These are phyloP conservation scores for Myrmecophaga tridactyla DNA, from an alignment of 2,113 vertebrate species.

Conservation along the genomic window DNA sequence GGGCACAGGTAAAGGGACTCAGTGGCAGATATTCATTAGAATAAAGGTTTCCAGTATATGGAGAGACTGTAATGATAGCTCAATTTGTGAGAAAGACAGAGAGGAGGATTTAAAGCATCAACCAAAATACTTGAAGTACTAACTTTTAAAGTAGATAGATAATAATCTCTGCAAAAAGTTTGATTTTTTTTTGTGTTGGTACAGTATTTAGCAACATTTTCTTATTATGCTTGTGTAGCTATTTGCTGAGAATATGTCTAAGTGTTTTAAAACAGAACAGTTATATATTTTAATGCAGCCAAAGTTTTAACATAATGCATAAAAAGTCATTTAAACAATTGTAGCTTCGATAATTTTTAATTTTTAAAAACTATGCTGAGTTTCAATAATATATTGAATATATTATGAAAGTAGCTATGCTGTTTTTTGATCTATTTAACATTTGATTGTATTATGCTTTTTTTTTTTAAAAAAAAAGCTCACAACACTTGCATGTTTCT, in stretches of 20 bases:
- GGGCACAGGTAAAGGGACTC: background rate
- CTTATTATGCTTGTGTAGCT: background rate
- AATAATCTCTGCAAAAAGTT: background rate
- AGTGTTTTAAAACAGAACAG: conserved; percentile 31
- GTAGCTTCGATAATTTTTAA: conserved; percentile 2
- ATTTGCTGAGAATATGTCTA: conserved; percentile 21
- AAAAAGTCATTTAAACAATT: conserved; percentile 43
- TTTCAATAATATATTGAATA: conserved; percentile 47
- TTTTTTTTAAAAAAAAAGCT: background rate
- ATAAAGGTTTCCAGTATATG: background rate
- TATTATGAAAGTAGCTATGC: conserved; percentile 3
- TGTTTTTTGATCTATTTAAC: conserved; percentile 29
- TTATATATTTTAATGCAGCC: conserved; percentile 21
- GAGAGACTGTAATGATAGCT: background rate
- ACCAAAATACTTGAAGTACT: background rate
- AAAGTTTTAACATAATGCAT: conserved; percentile 47
- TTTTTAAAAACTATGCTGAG: conserved; percentile 40
- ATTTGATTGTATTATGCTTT: conserved; percentile 30
- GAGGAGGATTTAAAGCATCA: background rate
- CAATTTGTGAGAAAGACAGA: background rate
- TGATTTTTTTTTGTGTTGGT: background rate
- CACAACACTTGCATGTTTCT: background rate
- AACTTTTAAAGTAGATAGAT: background rate
- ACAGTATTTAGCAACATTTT: background rate
- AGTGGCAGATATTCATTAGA: background rate